These are phyloP conservation scores for Crypturellus tataupa DNA, from an alignment of 2,797 vertebrate genomes.

Conservation along the genomic window DNA sequence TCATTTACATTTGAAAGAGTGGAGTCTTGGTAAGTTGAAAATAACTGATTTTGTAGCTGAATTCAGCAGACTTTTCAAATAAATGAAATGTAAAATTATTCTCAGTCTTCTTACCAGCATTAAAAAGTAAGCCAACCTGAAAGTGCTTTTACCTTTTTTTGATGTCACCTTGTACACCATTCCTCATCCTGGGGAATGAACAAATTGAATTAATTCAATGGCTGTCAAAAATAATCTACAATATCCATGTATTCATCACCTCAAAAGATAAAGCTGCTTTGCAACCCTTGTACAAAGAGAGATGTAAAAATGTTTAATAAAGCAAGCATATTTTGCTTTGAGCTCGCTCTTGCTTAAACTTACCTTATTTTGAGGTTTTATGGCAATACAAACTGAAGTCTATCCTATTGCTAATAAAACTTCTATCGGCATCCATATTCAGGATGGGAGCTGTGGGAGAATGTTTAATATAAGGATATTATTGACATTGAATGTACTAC, in stretches of 20 bases:
- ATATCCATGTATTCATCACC: not conserved
- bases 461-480: not conserved
- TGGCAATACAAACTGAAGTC: not conserved
- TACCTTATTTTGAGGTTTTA: not conserved
- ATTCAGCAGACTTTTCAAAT: not conserved
- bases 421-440: not conserved
- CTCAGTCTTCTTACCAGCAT: not conserved
- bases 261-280: not conserved
- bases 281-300: not conserved
- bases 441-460: not conserved
- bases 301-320: not conserved
- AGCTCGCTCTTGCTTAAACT: not conserved
- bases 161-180: not conserved
- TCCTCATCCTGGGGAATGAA: not conserved
- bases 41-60: not conserved
- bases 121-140: not conserved
- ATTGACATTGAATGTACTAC: not conserved
- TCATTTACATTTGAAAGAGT: not conserved
- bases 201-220: not conserved
- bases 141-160: not conserved
- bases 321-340: not conserved
- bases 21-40: not conserved
- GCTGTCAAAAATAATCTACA: not conserved
- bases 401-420: not conserved
- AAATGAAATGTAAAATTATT: not conserved